Conservation (phyloP, 37 sponge, comb jelly and placozoan genomes). For the Beroe forskalii region DNA sequence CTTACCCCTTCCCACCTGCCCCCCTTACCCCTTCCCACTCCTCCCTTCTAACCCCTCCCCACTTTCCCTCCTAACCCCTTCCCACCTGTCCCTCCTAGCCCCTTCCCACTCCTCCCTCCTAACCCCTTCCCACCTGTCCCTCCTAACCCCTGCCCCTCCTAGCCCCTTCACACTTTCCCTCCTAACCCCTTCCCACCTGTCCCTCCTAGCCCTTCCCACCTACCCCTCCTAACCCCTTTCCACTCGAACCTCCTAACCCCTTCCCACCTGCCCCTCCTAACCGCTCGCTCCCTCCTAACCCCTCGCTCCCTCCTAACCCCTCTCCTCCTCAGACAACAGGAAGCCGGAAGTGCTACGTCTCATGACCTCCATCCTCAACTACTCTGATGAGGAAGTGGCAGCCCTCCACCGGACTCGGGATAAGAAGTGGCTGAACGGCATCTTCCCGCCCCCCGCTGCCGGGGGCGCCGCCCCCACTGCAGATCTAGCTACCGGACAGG, state of each 20-base stretch:
- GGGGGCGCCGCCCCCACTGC: neutral
- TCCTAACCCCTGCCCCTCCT: too few species aligned
- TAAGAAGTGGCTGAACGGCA: slow-evolving; percentile 7
- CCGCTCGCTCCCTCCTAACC: neutral
- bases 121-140: too few species aligned
- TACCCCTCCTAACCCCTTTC: neutral
- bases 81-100: too few species aligned
- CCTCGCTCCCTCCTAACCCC: neutral
- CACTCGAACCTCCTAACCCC: neutral
- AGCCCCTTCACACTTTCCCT: too few species aligned
- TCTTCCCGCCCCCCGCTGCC: neutral
- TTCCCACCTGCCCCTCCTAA: too few species aligned
- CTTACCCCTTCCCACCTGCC: too few species aligned
- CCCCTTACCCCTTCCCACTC: too few species aligned
- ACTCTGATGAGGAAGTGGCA: slow-evolving; percentile 16
- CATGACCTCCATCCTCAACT: slow-evolving; percentile 60
- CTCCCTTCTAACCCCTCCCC: too few species aligned
- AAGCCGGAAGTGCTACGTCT: slow-evolving; percentile 46
- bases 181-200: neutral
- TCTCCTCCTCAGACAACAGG: neutral
- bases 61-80: too few species aligned
- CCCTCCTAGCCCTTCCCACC: too few species aligned
- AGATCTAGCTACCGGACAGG: slow-evolving; percentile 1
- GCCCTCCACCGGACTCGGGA: neutral
- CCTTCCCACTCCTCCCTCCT: too few species aligned